Evolutionary conservation across 2,888 invertebrate genomes (phyloP), one percentile per base, ranked within the genome.

Genomic region (Nomada ruficornis): DNA sequence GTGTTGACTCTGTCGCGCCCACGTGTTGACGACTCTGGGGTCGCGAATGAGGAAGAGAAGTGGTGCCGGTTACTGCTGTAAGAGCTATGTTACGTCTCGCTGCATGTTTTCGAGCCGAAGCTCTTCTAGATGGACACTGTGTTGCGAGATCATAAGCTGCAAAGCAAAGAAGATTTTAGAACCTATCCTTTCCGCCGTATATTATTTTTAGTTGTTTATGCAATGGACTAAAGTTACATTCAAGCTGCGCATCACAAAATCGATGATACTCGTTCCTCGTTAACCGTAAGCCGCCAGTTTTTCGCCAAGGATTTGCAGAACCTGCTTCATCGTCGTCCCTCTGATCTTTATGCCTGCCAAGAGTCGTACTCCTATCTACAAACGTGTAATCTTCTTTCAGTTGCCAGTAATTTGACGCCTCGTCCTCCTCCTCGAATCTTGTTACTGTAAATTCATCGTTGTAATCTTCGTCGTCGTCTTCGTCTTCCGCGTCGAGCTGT

Each of bases 101-200:
- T 81, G 95, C 97, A 94, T 96, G 97, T 77, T 96, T 96, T 72
- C 96, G 95, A 94, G 95, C 95, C 42, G 96, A 96, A 63, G 95
- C 96, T 73, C 96, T 95, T 76, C 96, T 95, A 62, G 96, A 96
- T 76, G 97, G 96, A 91, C 97, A 96, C 92, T 97, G 97, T 63
- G 97, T 97, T 82, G 97, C 97, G 93, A 98, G 94, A 94, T 98
- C 98, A 92, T 97, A 97, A 63, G 97, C 97, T 96, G 94, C 13
- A 64, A 77, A 77, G 23, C 4, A 18, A 63, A 67, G 44, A 26
- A 9, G 20, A 10, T 57, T 47, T 29, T 5, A 11, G n/a, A 20
- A 20, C 7, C n/a, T 10, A 23, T 50, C n/a, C 1, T 20, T 70
- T 29, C 42, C 18, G 47, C n/a, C 26, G 1, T 15, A 4, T 2